Conservation (phyloP, 2,113 vertebrate species). For the Proterorhinus semilunaris region DNA sequence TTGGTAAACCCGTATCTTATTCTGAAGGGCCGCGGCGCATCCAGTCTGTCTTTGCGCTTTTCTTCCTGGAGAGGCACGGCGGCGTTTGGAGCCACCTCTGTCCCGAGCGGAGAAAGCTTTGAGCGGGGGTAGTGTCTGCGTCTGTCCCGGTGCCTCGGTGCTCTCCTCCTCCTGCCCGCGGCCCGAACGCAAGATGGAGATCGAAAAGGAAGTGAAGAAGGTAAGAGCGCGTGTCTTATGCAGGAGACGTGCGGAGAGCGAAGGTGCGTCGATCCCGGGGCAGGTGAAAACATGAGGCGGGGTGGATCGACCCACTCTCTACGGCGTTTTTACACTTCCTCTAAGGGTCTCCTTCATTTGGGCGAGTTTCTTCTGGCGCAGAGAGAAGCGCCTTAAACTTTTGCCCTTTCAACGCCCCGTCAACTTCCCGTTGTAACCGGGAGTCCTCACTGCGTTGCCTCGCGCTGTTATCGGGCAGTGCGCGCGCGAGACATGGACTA, state of each 20-base stretch:
- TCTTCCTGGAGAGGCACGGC: background rate
- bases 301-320: background rate
- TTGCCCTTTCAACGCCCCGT: background rate
- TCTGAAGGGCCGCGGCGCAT: background rate
- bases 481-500: too few relatives aligned
- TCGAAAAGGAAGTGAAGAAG: slow-evolving; percentile 77
- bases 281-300: slow-evolving; percentile 42
- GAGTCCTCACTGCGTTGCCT: background rate
- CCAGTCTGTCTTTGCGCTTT: too few relatives aligned
- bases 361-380: background rate
- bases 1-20: background rate
- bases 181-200: slow-evolving; percentile 61
- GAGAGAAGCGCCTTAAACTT: background rate
- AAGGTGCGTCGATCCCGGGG: slow-evolving; percentile 37
- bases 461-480: background rate
- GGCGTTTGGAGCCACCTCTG: slow-evolving; percentile 6
- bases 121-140: background rate
- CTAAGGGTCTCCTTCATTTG: background rate
- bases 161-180: background rate
- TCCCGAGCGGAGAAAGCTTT: background rate
- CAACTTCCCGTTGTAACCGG: background rate
- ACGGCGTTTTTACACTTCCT: background rate
- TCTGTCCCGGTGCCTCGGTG: background rate
- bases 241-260: slow-evolving; percentile 24
- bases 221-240: slow-evolving; percentile 28